phyloP scores from a whole-genome alignment of 2,888 invertebrate genomes.

The Tetragonisca angustula region DNA sequence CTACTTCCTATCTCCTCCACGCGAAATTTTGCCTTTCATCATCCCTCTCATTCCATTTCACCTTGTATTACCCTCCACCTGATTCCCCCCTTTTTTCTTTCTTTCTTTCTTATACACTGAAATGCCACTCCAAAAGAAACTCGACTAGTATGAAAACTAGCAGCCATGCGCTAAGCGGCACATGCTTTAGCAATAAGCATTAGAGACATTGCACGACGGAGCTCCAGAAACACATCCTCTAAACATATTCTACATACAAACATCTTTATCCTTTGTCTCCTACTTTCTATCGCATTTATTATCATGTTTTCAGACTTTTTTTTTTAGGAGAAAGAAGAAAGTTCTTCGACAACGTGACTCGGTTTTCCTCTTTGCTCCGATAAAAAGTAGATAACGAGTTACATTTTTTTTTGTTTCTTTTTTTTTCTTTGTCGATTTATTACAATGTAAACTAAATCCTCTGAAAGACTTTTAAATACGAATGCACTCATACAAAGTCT shows the following conservation, averaged over 20 bases:
- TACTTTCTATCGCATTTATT: constrained; percentile 25
- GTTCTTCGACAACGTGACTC: constrained; percentile 1
- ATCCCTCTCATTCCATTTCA: constrained; percentile 42
- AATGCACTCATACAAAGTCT: neutral
- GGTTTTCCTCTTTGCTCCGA: neutral
- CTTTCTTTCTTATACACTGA: constrained; percentile 44
- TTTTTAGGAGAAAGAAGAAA: constrained; percentile 14
- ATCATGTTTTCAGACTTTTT: constrained; percentile 15
- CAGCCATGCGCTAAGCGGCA: constrained; percentile 68
- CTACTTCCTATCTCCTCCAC: constrained; percentile 58
- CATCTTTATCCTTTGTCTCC: constrained; percentile 20
- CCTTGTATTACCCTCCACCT: constrained; percentile 64
- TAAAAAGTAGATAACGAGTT: constrained; percentile 1
- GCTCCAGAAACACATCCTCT: constrained; percentile 35
- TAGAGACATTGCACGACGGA: constrained; percentile 55
- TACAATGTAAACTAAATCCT: constrained; percentile 27
- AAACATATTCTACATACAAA: constrained; percentile 27
- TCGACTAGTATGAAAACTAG: constrained; percentile 47
- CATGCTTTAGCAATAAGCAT: constrained; percentile 70
- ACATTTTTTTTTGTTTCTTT: neutral
- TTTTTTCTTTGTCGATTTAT: neutral
- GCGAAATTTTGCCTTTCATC: constrained; percentile 25
- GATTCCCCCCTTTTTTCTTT: constrained; percentile 15
- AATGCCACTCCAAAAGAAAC: constrained; percentile 50
- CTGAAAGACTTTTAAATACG: neutral